phyloP scores from a whole-genome alignment of 2,888 invertebrate species.

The Patella depressa region DNA sequence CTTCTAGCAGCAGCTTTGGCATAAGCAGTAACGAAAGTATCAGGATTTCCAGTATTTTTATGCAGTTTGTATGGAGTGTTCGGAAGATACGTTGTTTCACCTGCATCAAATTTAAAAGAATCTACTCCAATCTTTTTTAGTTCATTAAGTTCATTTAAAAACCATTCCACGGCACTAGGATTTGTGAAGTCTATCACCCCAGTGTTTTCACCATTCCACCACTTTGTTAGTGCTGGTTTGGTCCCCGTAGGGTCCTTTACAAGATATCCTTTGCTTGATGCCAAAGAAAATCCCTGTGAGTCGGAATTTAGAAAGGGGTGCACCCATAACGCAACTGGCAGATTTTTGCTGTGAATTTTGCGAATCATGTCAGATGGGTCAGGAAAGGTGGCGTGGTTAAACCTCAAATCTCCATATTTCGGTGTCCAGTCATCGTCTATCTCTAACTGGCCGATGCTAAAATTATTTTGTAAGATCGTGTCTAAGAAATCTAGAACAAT shows the following conservation, averaged over 20 bases:
- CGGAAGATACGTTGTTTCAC: constrained; percentile 59
- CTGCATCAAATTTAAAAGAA: constrained; percentile 91
- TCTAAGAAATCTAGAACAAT: constrained; percentile 46
- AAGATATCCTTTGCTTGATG: constrained; percentile 77
- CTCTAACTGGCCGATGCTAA: constrained; percentile 73
- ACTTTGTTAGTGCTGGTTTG: constrained; percentile 75
- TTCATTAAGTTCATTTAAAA: constrained; percentile 77
- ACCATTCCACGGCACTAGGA: constrained; percentile 85
- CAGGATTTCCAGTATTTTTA: constrained; percentile 42
- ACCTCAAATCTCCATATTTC: constrained; percentile 85
- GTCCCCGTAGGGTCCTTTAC: constrained; percentile 38
- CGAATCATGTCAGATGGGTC: constrained; percentile 74
- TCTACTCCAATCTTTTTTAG: constrained; percentile 82
- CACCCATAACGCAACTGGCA: constrained; percentile 84
- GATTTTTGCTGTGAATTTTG: constrained; percentile 76
- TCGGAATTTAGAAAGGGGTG: constrained; percentile 76
- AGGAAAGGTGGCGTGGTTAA: constrained; percentile 81
- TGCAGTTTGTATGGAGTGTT: constrained; percentile 32
- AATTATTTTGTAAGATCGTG: constrained; percentile 44
- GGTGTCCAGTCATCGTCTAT: constrained; percentile 88
- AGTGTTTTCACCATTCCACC: constrained; percentile 83
- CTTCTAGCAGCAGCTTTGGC: constrained; percentile 68
- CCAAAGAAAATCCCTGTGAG: constrained; percentile 81
- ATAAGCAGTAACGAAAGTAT: constrained; percentile 51
- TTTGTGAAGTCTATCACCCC: constrained; percentile 88